Evolutionary conservation across 2,113 vertebrate genomes (phyloP), one percentile per base, ranked within the genome.

Genomic region (Epinephelus fuscoguttatus): DNA sequence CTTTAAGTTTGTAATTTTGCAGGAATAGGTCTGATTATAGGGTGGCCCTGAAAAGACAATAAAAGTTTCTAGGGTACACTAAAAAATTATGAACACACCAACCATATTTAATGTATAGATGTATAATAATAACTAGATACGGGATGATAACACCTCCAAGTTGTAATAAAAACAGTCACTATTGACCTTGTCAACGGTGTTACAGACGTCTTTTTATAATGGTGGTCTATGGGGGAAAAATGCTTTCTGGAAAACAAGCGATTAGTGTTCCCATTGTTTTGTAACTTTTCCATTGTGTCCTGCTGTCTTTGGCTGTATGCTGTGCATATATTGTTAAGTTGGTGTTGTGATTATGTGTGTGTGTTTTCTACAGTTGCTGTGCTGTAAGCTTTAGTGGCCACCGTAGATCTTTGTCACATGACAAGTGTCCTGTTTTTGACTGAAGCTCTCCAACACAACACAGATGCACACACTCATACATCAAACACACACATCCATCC

Each of bases 401-500:
- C 13, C 13, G 8, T 53, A n/a, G 2, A 25, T 52, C 13, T 40
- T 47, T 63, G 63, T 37, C 57, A 50, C 14, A 62, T 9, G 14
- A 45, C 42, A 52, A 57, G 23, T 67, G 62, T 66, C 61, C 61
- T 23, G 17, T 56, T 66, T 76, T 14, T 56, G 50, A 49, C 13
- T 75, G 49, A 56, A 63, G 50, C 73, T 49, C 37, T 30, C 19
- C n/a, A 18, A 49, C 60, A 56, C n/a, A 55, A 17, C 59, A 33
- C 59, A 33, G 15, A 30, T 11, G 21, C 40, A 61, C 50, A 52
- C 63, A 78, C 47, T 33, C 42, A 59, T 23, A 4, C 25, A 52
- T 80, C 60, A 84, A 15, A 40, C 55, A 79, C 72, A 19, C 68
- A 19, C 19, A 70, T 45, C 49, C 18, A 4, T 70, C 69, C 68